Conservation (phyloP, 2,113 vertebrate species). For the Garra rufa region DNA sequence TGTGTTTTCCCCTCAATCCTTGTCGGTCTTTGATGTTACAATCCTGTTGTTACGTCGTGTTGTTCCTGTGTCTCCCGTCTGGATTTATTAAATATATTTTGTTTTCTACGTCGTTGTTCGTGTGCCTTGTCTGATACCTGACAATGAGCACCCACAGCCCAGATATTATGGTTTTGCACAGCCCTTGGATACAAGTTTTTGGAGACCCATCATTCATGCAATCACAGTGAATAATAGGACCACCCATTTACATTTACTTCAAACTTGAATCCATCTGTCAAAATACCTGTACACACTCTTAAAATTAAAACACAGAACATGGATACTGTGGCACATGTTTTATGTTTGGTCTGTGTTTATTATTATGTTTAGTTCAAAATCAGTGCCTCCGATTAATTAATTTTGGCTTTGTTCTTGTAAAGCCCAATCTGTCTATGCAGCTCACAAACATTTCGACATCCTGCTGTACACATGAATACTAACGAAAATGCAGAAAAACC, state of each 20-base stretch:
- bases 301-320: background rate
- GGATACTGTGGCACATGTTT: slow-evolving; percentile 39
- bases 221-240: background rate
- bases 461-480: background rate
- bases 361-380: slow-evolving; percentile 23
- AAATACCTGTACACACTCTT: background rate
- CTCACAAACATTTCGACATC: background rate
- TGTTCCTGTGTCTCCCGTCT: too few relatives aligned
- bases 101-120: too few relatives aligned
- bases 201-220: background rate
- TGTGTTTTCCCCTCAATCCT: too few relatives aligned
- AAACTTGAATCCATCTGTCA: background rate
- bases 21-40: too few relatives aligned
- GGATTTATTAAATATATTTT: too few relatives aligned
- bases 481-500: background rate
- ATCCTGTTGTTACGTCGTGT: too few relatives aligned
- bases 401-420: background rate
- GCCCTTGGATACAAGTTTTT: background rate
- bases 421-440: slow-evolving; percentile 8
- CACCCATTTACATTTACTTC: background rate
- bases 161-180: background rate
- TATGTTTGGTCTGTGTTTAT: background rate
- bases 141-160: background rate
- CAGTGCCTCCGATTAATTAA: background rate
- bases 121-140: too few relatives aligned